These are phyloP conservation scores for Engraulis encrasicolus DNA, from an alignment of 2,113 vertebrate genomes.

Conservation along the genomic window DNA sequence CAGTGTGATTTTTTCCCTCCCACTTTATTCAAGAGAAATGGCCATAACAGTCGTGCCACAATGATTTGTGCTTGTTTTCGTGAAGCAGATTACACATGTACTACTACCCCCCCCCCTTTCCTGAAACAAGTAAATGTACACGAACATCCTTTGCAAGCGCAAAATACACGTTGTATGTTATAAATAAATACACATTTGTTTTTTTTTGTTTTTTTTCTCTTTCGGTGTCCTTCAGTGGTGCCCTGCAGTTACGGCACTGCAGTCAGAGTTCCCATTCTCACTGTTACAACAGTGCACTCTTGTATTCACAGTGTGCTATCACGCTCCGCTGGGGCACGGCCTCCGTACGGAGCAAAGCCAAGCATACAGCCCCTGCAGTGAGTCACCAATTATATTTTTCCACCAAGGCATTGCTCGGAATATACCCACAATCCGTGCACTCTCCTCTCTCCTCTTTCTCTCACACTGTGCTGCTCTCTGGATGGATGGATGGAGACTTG, in stretches of 20 bases:
- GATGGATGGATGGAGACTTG: too few species aligned
- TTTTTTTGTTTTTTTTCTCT: background rate
- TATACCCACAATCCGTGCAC: background rate
- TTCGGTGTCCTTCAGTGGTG: background rate
- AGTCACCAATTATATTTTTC: slow-evolving; percentile 20
- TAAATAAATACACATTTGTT: background rate
- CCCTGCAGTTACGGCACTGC: background rate
- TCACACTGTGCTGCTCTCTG: background rate
- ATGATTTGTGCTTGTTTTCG: background rate
- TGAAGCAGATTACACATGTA: too few species aligned
- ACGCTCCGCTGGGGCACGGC: background rate
- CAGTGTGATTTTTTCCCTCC: background rate
- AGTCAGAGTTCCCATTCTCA: background rate
- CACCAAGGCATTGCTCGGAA: background rate
- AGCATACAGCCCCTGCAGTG: background rate
- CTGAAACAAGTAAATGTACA: background rate
- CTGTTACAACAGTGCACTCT: background rate
- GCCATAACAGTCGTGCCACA: background rate
- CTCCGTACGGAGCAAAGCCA: background rate
- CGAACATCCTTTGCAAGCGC: background rate
- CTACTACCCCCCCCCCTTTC: background rate
- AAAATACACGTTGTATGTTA: background rate
- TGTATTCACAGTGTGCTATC: background rate
- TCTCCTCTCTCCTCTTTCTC: background rate
- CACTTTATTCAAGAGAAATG: background rate